Percentiles rank a stretch among this genome's conserved stretches.
These are phyloP conservation scores for Lymantria dispar DNA, from an alignment of 2,888 invertebrate species.

Conservation along the genomic window DNA sequence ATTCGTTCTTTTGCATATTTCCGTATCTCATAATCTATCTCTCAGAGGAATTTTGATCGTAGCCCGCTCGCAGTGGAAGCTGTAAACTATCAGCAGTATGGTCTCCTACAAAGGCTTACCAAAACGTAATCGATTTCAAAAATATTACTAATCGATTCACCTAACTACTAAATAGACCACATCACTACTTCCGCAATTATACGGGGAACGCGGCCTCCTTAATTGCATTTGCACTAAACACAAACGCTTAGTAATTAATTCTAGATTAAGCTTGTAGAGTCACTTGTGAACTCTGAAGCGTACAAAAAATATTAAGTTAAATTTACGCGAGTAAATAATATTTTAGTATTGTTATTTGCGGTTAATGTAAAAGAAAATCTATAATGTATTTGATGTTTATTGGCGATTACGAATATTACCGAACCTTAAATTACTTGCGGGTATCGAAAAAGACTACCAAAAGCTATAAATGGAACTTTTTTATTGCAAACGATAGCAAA, in stretches of 20 bases:
- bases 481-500: too few species aligned
- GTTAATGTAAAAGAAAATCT: not conserved
- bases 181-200: slow-evolving; percentile 38
- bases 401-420: too few species aligned
- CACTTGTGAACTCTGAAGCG: slow-evolving; percentile 16
- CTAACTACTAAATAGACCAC: slow-evolving; percentile 1
- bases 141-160: not conserved
- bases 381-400: too few species aligned
- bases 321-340: slow-evolving; percentile 1
- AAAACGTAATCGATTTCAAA: not conserved
- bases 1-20: too few species aligned
- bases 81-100: not conserved
- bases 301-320: slow-evolving; percentile 14
- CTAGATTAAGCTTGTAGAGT: slow-evolving; percentile 43
- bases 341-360: not conserved
- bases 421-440: too few species aligned
- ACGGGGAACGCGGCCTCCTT: slow-evolving; percentile 45
- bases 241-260: slow-evolving; percentile 56
- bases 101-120: too few species aligned
- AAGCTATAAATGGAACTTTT: too few species aligned
- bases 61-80: not conserved
- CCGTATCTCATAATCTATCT: too few species aligned
- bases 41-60: too few species aligned
- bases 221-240: slow-evolving; percentile 62
- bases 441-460: too few species aligned